phyloP scores from a whole-genome alignment of 2,113 vertebrate genomes.

The Oreotrochilus melanogaster region DNA sequence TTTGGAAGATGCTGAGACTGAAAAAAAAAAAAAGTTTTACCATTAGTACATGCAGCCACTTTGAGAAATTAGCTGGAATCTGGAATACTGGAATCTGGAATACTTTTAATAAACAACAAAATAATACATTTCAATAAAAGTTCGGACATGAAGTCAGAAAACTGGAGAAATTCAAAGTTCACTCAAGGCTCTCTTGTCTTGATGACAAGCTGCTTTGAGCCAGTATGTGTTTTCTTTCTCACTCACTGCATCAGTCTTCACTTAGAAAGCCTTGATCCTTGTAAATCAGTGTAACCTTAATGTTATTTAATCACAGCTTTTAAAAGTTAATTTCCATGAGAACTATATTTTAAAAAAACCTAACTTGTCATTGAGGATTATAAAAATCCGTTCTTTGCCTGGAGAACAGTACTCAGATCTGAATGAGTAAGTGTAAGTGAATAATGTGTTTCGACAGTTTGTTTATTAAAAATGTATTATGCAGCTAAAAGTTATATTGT shows the following conservation, averaged over 20 bases:
- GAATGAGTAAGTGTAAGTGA: slow-evolving; percentile 56
- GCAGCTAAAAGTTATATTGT: slow-evolving; percentile 57
- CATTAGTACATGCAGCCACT: neutral
- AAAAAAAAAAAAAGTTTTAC: neutral
- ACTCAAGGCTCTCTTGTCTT: neutral
- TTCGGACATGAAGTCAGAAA: neutral
- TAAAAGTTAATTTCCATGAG: slow-evolving; percentile 68
- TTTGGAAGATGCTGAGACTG: neutral
- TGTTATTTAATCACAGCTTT: slow-evolving; percentile 70
- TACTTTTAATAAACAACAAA: neutral
- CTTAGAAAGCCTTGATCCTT: slow-evolving; percentile 54
- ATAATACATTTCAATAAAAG: neutral
- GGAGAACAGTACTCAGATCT: slow-evolving; percentile 55
- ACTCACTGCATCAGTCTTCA: neutral
- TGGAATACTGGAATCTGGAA: neutral
- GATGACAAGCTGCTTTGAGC: neutral
- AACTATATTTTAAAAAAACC: neutral
- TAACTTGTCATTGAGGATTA: slow-evolving; percentile 69
- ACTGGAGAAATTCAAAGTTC: slow-evolving; percentile 11
- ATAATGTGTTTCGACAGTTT: slow-evolving; percentile 72
- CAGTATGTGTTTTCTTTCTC: slow-evolving; percentile 5
- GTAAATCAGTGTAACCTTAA: slow-evolving; percentile 54
- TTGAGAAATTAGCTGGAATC: neutral
- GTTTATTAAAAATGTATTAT: slow-evolving; percentile 73
- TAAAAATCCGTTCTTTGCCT: slow-evolving; percentile 71